These are phyloP conservation scores for Listrodromus nycthemerus DNA, from an alignment of 2,888 invertebrate genomes.

Conservation along the genomic window DNA sequence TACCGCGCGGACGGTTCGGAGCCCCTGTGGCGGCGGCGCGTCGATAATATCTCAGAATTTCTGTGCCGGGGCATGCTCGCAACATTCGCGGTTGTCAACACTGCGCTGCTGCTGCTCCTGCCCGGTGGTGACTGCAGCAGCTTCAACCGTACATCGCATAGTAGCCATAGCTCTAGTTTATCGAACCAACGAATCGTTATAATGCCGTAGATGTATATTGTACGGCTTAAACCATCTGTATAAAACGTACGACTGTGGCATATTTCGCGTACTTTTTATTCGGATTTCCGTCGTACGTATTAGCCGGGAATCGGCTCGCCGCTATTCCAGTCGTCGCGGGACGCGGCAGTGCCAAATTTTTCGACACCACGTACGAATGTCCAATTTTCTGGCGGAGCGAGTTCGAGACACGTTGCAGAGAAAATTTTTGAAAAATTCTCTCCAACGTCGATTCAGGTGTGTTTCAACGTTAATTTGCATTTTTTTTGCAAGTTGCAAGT, in stretches of 20 bases:
- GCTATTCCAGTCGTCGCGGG: not conserved
- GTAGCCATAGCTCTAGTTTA: conserved; percentile 68
- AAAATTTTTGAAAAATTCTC: too few relatives aligned
- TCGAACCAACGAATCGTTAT: conserved; percentile 62
- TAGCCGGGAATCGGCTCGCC: not conserved
- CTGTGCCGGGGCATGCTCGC: conserved; percentile 53
- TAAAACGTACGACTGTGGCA: not conserved
- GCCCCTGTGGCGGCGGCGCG: conserved; percentile 65
- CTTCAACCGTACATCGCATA: conserved; percentile 49
- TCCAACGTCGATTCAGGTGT: too few relatives aligned
- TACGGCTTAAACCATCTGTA: conserved; percentile 12
- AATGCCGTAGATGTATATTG: conserved; percentile 24
- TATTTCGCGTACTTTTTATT: conserved; percentile 36
- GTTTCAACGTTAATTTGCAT: too few relatives aligned
- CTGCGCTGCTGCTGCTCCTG: conserved; percentile 52
- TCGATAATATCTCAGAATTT: conserved; percentile 68
- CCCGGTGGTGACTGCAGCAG: conserved; percentile 10
- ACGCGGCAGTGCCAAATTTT: not conserved
- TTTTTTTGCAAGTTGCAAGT: too few relatives aligned
- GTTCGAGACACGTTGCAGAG: too few relatives aligned
- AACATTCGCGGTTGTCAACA: conserved; percentile 65
- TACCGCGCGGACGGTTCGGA: conserved; percentile 61
- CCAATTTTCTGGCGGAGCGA: not conserved
- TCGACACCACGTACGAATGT: not conserved
- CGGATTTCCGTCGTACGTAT: conserved; percentile 57